Percentiles rank a stretch among this genome's conserved stretches.
Evolutionary conservation across 1,140 invertebrate genomes (phyloP).

Genomic region (Andrena cerasifolii): DNA sequence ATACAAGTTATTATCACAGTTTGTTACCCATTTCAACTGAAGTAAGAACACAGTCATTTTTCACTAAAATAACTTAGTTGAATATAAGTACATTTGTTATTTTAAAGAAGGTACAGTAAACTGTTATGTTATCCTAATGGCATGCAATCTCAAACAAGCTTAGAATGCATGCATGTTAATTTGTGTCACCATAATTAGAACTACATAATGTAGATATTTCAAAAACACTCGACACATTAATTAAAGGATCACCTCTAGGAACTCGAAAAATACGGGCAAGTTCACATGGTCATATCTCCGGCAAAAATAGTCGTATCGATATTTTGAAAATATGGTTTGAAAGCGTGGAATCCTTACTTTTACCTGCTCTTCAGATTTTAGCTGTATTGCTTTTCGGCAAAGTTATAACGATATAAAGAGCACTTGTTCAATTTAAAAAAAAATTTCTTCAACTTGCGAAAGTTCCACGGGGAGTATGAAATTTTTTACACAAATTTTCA

Average conservation of each 20-base stretch:
- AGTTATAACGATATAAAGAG: too few species aligned
- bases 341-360: too few species aligned
- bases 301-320: too few species aligned
- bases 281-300: too few species aligned
- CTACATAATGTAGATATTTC: background rate
- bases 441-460: too few species aligned
- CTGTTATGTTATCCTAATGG: background rate
- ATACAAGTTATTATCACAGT: background rate
- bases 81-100: conserved; percentile 2
- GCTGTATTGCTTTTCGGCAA: too few species aligned
- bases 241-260: background rate
- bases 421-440: too few species aligned
- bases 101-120: conserved; percentile 18
- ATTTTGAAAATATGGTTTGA: too few species aligned
- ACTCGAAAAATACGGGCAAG: background rate
- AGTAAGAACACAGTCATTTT: background rate
- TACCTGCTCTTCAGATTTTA: too few species aligned
- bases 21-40: too few species aligned
- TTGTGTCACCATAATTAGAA: background rate
- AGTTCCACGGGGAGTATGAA: too few species aligned
- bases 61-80: background rate
- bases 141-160: conserved; percentile 39
- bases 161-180: conserved; percentile 10
- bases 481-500: too few species aligned
- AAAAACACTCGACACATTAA: conserved; percentile 1